Percentiles rank a stretch among this genome's conserved stretches.
Conservation (phyloP, 2,888 invertebrate genomes). For the Ochropacha duplaris region DNA sequence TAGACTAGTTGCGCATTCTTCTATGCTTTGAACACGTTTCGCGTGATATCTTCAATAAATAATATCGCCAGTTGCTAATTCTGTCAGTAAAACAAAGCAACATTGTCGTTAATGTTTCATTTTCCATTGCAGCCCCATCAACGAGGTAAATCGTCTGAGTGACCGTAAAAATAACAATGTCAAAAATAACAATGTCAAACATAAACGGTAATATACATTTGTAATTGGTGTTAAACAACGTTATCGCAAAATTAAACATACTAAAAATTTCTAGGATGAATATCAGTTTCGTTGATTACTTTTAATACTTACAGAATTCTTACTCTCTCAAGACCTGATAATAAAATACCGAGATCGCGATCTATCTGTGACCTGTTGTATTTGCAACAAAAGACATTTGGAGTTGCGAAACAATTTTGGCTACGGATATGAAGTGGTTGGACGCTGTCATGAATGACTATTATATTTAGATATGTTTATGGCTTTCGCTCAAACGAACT, state of each 20-base stretch:
- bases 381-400: background rate
- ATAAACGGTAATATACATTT: background rate
- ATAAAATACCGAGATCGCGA: background rate
- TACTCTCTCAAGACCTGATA: background rate
- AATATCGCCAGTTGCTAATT: background rate
- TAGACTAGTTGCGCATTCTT: background rate
- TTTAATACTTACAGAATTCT: background rate
- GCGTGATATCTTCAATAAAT: background rate
- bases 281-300: constrained; percentile 16
- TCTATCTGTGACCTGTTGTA: background rate
- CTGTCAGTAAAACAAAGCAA: background rate
- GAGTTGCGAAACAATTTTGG: constrained; percentile 1
- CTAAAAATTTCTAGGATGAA: constrained; percentile 11
- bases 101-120: background rate
- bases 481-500: constrained; percentile 16
- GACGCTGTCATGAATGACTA: constrained; percentile 16
- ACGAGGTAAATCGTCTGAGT: background rate
- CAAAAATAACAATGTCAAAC: background rate
- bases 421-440: background rate
- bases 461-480: constrained; percentile 13
- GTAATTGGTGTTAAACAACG: constrained; percentile 24
- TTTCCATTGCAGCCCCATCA: background rate
- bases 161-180: background rate
- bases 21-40: background rate
- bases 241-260: constrained; percentile 33